Conservation (phyloP, 2,113 vertebrate genomes). For the Pristiophorus japonicus region DNA sequence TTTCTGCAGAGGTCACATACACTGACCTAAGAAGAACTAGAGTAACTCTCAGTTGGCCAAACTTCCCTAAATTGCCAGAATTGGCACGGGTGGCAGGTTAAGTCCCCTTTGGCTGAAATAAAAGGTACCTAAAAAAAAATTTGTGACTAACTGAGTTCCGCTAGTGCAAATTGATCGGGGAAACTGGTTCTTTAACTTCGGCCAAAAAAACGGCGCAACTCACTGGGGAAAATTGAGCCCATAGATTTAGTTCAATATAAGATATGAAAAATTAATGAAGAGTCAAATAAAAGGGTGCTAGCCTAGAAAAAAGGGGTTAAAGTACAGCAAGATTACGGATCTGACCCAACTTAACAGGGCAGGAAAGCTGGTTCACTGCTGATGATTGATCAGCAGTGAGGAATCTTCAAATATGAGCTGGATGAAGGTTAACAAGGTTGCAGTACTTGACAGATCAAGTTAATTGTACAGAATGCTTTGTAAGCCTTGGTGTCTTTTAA, state of each 20-base stretch:
- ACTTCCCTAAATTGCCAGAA: too few relatives aligned
- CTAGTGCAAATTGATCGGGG: too few relatives aligned
- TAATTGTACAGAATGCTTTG: neutral
- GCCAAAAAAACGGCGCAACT: too few relatives aligned
- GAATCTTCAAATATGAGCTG: neutral
- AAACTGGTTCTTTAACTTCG: too few relatives aligned
- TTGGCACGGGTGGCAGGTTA: too few relatives aligned
- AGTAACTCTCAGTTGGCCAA: too few relatives aligned
- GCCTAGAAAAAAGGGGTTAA: neutral
- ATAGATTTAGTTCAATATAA: neutral
- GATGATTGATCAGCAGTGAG: neutral
- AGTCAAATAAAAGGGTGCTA: neutral
- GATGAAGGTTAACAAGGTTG: neutral
- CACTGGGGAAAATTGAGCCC: too few relatives aligned
- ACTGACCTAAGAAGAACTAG: too few relatives aligned
- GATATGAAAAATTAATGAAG: neutral
- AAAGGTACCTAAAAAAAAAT: too few relatives aligned
- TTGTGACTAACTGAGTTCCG: too few relatives aligned
- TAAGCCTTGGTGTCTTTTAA: neutral
- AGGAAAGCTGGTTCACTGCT: neutral
- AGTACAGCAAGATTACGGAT: neutral
- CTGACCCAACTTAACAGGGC: neutral
- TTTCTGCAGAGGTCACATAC: too few relatives aligned
- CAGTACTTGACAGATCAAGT: neutral
- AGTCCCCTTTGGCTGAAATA: too few relatives aligned